These are phyloP conservation scores for Odontomyia ornata DNA, from an alignment of 2,888 invertebrate species.

Conservation along the genomic window DNA sequence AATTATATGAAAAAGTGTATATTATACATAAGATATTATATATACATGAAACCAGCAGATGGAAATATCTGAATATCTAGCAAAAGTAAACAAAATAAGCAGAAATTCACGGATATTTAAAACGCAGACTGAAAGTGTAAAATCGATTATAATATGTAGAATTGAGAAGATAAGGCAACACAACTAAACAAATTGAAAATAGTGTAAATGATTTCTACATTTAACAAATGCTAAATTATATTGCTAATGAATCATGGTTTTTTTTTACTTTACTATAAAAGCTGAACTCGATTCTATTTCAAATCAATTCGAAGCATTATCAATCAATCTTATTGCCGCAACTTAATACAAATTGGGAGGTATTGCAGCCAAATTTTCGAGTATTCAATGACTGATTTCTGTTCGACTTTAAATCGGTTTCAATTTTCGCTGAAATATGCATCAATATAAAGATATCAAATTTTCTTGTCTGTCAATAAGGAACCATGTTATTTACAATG, in stretches of 20 bases:
- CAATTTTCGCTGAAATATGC: no score
- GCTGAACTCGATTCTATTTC: neutral
- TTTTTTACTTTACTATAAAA: neutral
- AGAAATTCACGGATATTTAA: conserved; percentile 17
- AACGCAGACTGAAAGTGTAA: conserved; percentile 35
- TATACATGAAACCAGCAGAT: conserved; percentile 4
- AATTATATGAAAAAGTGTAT: neutral
- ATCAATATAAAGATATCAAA: no score
- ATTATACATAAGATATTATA: conserved; percentile 14
- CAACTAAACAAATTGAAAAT: neutral
- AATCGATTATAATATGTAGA: neutral
- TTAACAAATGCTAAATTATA: neutral
- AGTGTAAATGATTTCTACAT: conserved; percentile 7
- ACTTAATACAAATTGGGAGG: no score
- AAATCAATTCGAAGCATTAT: conserved; percentile 12
- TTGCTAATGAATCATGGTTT: neutral
- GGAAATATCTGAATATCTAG: neutral
- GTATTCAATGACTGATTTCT: no score
- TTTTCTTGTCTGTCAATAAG: no score
- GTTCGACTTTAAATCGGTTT: no score
- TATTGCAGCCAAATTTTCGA: no score
- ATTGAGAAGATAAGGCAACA: neutral
- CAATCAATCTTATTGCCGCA: no score
- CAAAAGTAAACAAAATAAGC: neutral
- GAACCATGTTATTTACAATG: no score